Base-by-base conservation (phyloP, 2,888 invertebrate genomes). In the Graphium colonna region DNA sequence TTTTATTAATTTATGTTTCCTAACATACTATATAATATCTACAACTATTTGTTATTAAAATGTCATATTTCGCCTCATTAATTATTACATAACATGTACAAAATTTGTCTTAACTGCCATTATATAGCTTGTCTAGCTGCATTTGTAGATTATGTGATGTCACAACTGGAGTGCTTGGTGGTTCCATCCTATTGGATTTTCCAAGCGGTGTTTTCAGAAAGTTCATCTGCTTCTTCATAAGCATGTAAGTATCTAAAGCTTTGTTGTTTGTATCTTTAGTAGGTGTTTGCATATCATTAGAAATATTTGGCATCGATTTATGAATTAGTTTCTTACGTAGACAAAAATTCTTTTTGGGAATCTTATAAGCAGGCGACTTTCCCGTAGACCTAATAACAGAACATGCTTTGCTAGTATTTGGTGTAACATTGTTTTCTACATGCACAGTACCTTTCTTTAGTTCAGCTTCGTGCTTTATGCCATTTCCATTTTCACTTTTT, bases 81-180 rank as follows among this genome's bases (percentile, higher is more conserved):
- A n/a, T n/a, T n/a, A n/a, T n/a, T n/a, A n/a, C n/a, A n/a, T n/a
- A n/a, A n/a, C n/a, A n/a, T n/a, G n/a, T n/a, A n/a, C n/a, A n/a
- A n/a, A 33, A 10, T 10, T 48, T 55, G 7, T 26, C 44, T 51
- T 69, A 80, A 61, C 70, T 73, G 58, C 71, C 69, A 60, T 70
- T 71, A 61, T 79, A 89, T 31, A 89, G 69, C 61, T 77, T 83
- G 57, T 86, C 77, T 46, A 89, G 65, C 60, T 89, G 89, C 49
- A 69, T 73, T 66, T 85, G 81, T 58, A 89, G 67, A 61, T 88
- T 88, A 42, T 75, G 71, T 21, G 86, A 86, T 1, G 81, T 86
- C 0, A 77, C 58, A 0, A 77, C 72, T 0, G 88, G 88, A 1
- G 88, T 86, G 53, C 83, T 77, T 0, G 73, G 73, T 0, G 65